These are phyloP conservation scores for Patella vulgata DNA, from an alignment of 1,140 invertebrate species.

Conservation along the genomic window DNA sequence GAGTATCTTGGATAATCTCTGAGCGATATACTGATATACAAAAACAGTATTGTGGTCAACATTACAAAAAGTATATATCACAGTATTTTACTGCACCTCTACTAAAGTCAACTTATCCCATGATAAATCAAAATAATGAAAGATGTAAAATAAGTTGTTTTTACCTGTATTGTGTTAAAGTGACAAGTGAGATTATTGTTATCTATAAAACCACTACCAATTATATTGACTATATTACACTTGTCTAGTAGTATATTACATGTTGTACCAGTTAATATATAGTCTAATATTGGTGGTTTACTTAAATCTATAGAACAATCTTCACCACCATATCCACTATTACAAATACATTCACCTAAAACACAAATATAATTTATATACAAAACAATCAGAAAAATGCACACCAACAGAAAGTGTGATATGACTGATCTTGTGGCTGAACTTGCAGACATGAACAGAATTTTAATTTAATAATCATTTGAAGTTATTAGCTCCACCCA, in stretches of 20 bases:
- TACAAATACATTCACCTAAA: slow-evolving; percentile 31
- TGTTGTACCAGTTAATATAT: neutral
- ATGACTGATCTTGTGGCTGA: too few species aligned
- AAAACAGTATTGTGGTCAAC: too few species aligned
- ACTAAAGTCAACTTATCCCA: too few species aligned
- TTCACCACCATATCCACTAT: slow-evolving; percentile 20
- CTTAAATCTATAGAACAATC: slow-evolving; percentile 23
- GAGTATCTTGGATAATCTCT: too few species aligned
- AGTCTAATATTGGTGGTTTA: slow-evolving; percentile 9
- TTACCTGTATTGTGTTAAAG: slow-evolving; percentile 15
- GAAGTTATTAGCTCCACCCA: too few species aligned
- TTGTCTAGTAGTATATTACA: slow-evolving; percentile 14
- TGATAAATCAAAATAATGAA: too few species aligned
- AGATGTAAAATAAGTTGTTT: too few species aligned
- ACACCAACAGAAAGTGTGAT: neutral
- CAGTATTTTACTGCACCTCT: too few species aligned
- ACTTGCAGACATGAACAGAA: too few species aligned
- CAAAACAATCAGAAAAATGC: neutral
- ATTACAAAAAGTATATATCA: too few species aligned
- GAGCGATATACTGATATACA: too few species aligned
- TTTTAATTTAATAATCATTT: too few species aligned
- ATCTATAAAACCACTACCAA: slow-evolving; percentile 30
- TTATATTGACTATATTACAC: slow-evolving; percentile 14
- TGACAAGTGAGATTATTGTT: slow-evolving; percentile 26
- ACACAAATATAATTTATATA: neutral